A percentile compares a stretch with the other conserved stretches of the same genome.
phyloP scores from a whole-genome alignment of 2,797 vertebrate genomes.

The Thripadectes ignobilis region DNA sequence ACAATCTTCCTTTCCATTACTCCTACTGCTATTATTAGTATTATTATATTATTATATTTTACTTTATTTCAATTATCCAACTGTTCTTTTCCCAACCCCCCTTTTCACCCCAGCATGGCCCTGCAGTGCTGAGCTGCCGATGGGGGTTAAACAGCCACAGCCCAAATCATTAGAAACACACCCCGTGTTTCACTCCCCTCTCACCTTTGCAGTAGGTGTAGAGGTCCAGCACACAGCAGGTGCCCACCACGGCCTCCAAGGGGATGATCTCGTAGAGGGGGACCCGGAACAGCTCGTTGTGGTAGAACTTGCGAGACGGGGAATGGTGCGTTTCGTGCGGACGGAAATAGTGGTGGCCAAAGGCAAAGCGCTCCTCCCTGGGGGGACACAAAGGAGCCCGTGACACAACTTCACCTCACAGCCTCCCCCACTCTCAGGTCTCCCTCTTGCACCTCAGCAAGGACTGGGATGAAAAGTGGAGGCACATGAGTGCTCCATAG shows the following conservation, averaged over 20 bases:
- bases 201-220: conserved; percentile 97
- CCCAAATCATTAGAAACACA: fast-evolving
- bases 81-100: neutral
- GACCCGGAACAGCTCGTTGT: conserved; percentile 97
- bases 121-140: neutral
- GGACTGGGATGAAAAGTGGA: neutral
- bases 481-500: neutral
- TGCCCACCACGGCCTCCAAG: conserved; percentile 94
- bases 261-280: conserved; percentile 98
- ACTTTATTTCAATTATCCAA: neutral
- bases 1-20: neutral
- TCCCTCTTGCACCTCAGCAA: neutral
- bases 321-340: conserved; percentile 97
- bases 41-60: neutral
- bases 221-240: conserved; percentile 93
- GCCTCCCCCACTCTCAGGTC: neutral
- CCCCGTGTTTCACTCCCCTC: neutral
- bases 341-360: conserved; percentile 98
- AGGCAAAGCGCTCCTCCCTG: conserved; percentile 96
- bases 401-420: fast-evolving
- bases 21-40: neutral
- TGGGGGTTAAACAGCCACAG: neutral
- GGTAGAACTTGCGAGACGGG: conserved; percentile 89
- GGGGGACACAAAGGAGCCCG: neutral
- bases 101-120: too few relatives aligned